phyloP scores from a whole-genome alignment of 2,797 vertebrate genomes.

The Petrocephalus schoutedeni region DNA sequence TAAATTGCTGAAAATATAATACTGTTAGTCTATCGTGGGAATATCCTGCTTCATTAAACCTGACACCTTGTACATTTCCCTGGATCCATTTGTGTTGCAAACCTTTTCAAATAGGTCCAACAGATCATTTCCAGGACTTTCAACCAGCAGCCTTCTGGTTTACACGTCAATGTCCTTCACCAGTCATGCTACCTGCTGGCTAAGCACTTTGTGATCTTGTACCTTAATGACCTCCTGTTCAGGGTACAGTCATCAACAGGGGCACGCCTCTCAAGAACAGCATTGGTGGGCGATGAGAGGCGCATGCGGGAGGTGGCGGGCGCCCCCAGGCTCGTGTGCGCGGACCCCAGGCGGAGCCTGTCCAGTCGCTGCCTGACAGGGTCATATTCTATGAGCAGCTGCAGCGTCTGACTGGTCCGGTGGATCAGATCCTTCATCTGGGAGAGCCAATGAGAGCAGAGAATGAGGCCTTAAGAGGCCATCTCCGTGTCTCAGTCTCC shows the following conservation, averaged over 20 bases:
- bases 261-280: slow-evolving; percentile 73
- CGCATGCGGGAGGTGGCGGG: slow-evolving; percentile 68
- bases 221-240: slow-evolving; percentile 86
- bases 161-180: neutral
- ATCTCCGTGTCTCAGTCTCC: neutral
- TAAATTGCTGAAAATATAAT: neutral
- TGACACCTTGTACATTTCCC: neutral
- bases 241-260: slow-evolving; percentile 72
- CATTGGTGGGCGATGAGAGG: slow-evolving; percentile 61
- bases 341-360: slow-evolving; percentile 71
- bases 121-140: neutral
- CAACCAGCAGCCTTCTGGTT: neutral
- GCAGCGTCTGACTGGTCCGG: slow-evolving; percentile 81
- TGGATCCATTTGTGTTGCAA: neutral
- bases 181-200: neutral
- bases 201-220: neutral
- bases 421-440: slow-evolving; percentile 87
- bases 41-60: neutral
- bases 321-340: slow-evolving; percentile 52
- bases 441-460: slow-evolving; percentile 2
- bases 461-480: neutral
- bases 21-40: neutral
- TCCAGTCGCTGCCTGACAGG: slow-evolving; percentile 82
- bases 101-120: neutral
- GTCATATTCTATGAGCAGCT: slow-evolving; percentile 90